Evolutionary conservation across 2,888 invertebrate species (phyloP).

Genomic region (Cheilosia scutellata): DNA sequence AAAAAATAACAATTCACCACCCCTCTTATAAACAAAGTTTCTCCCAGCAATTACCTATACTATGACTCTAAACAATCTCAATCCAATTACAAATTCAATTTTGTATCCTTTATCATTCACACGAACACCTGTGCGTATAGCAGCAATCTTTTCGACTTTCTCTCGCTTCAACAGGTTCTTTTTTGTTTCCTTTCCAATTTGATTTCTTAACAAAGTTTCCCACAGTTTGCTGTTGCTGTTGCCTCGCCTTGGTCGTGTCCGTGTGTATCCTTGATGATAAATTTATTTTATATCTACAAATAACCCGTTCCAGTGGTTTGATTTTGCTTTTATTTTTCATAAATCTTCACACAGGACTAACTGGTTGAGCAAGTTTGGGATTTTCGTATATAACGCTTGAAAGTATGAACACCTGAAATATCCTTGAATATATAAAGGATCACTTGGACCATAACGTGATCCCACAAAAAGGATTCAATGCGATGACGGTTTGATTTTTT

Average conservation of each 20-base stretch:
- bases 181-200: constrained; percentile 43
- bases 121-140: constrained; percentile 68
- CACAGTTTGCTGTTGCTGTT: constrained; percentile 50
- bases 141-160: constrained; percentile 61
- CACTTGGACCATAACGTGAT: background rate
- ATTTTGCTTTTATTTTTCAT: constrained; percentile 46
- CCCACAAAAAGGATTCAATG: constrained; percentile 44
- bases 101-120: constrained; percentile 67
- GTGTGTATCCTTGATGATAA: constrained; percentile 69
- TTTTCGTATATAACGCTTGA: background rate
- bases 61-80: constrained; percentile 52
- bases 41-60: constrained; percentile 47
- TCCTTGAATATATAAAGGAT: constrained; percentile 65
- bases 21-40: constrained; percentile 18
- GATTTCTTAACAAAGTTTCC: constrained; percentile 69
- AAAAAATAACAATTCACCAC: constrained; percentile 13
- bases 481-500: constrained; percentile 1
- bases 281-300: constrained; percentile 52
- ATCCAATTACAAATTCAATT: constrained; percentile 71
- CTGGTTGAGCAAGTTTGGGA: constrained; percentile 63
- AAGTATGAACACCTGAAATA: constrained; percentile 47
- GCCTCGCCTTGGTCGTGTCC: constrained; percentile 30
- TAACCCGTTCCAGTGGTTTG: constrained; percentile 73
- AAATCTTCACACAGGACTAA: constrained; percentile 59
- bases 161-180: constrained; percentile 62